Evolutionary conservation across 53 echinoderm and acorn worm genomes (phyloP).

Genomic region (Actinopyga echinites): DNA sequence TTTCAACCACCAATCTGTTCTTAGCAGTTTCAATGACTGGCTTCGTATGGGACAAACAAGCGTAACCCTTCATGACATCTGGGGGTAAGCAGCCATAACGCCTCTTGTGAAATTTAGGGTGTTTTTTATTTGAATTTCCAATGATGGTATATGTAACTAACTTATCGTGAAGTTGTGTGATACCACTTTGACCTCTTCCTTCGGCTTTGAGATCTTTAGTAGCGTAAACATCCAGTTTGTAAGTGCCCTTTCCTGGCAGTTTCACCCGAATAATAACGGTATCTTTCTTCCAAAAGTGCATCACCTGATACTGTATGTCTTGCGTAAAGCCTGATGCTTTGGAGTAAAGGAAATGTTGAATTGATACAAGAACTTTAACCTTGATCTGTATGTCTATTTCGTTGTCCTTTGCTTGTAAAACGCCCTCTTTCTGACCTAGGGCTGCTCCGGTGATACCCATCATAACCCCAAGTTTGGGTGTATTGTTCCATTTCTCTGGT

Average conservation of each 20-base stretch:
- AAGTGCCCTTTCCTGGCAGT: not conserved
- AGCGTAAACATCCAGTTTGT: conserved; percentile 19
- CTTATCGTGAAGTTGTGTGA: conserved; percentile 1
- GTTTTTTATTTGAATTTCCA: not conserved
- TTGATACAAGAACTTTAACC: conserved; percentile 3
- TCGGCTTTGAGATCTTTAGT: not conserved
- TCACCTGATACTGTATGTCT: conserved; percentile 4
- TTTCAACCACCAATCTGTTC: conserved; percentile 11
- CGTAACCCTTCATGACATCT: conserved; percentile 7
- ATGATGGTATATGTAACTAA: conserved; percentile 13
- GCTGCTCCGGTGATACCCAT: not conserved
- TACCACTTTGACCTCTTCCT: too few relatives aligned
- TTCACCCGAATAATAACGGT: not conserved
- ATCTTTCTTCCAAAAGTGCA: conserved; percentile 17
- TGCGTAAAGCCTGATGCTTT: conserved; percentile 2
- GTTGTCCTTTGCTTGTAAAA: not conserved
- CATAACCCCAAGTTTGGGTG: conserved; percentile 3
- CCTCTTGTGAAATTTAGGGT: not conserved
- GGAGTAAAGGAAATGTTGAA: not conserved
- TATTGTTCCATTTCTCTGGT: not conserved
- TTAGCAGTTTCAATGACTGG: not conserved
- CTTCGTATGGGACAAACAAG: not conserved
- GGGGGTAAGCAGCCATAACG: conserved; percentile 8
- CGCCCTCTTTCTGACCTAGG: not conserved
- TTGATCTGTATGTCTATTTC: not conserved